Evolutionary conservation across 2,888 invertebrate genomes (phyloP).

Genomic region (Aleiodes alternator): DNA sequence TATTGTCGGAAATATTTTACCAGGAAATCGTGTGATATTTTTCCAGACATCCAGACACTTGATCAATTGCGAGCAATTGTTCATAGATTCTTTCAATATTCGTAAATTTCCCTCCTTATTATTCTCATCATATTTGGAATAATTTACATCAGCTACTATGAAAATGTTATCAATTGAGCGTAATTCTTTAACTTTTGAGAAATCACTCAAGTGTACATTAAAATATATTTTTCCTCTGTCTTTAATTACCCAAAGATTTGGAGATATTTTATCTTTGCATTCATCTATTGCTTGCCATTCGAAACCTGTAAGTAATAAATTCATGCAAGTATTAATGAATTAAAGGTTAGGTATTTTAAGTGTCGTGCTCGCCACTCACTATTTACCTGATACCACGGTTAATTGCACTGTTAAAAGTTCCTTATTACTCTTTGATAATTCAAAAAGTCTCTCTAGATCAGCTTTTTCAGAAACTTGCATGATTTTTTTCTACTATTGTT

Average conservation of each 20-base stretch:
- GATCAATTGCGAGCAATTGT: slow-evolving; percentile 54
- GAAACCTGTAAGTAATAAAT: slow-evolving; percentile 57
- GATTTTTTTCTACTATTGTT: slow-evolving; percentile 5
- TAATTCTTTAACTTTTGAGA: slow-evolving; percentile 63
- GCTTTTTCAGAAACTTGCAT: slow-evolving; percentile 45
- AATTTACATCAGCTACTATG: slow-evolving; percentile 60
- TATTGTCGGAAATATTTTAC: slow-evolving; percentile 62
- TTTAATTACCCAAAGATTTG: slow-evolving; percentile 57
- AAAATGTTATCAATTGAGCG: slow-evolving; percentile 67
- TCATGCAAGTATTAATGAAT: background rate
- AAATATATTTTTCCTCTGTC: slow-evolving; percentile 66
- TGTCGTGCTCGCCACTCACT: background rate
- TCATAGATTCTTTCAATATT: slow-evolving; percentile 55
- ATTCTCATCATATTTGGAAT: slow-evolving; percentile 53
- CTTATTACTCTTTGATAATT: slow-evolving; percentile 53
- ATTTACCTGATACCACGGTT: slow-evolving; percentile 65
- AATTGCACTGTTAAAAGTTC: slow-evolving; percentile 59
- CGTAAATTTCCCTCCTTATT: slow-evolving; percentile 57
- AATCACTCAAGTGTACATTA: slow-evolving; percentile 58
- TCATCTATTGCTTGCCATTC: slow-evolving; percentile 68
- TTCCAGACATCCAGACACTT: slow-evolving; percentile 64
- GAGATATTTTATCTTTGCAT: slow-evolving; percentile 61
- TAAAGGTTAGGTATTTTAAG: slow-evolving; percentile 42
- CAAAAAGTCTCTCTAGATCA: slow-evolving; percentile 56
- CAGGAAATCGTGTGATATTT: slow-evolving; percentile 57